Conservation (phyloP, 2,888 invertebrate genomes). For the Osedax frankpressi region DNA sequence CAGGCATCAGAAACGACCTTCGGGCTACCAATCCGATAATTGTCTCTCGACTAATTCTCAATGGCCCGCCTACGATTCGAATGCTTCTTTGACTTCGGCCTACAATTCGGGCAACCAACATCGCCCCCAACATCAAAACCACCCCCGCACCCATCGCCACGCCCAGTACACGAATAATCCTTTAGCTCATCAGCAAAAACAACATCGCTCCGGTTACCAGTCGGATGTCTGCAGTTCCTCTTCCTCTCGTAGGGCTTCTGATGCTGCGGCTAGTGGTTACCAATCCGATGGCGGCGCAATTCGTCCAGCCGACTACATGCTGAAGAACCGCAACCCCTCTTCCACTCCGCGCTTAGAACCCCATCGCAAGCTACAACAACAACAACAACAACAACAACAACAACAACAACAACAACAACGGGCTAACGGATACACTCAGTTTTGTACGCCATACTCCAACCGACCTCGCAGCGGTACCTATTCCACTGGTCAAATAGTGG, state of each 20-base stretch:
- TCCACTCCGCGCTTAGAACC: background rate
- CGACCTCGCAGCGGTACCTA: constrained; percentile 3
- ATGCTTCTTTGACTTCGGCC: background rate
- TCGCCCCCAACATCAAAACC: background rate
- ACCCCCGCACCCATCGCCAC: background rate
- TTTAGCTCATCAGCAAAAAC: too few relatives aligned
- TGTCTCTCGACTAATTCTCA: too few relatives aligned
- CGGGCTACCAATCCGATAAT: background rate
- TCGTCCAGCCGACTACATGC: constrained; percentile 26
- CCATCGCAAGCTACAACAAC: too few relatives aligned
- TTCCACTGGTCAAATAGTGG: constrained; percentile 19
- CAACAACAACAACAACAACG: background rate
- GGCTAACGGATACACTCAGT: background rate
- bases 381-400: background rate
- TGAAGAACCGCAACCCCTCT: constrained; percentile 5
- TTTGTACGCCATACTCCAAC: too few relatives aligned
- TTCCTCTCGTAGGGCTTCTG: background rate
- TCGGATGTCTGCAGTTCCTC: background rate
- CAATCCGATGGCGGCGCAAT: constrained; percentile 10
- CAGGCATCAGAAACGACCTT: too few relatives aligned
- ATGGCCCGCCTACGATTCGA: too few relatives aligned
- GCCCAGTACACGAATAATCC: too few relatives aligned
- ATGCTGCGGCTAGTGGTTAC: background rate
- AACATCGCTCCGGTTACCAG: background rate
- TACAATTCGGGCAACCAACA: background rate